Percentiles rank a stretch among this genome's conserved stretches.
Conservation (phyloP, 2,888 invertebrate genomes). For the Lasioglossum pauxillum region DNA sequence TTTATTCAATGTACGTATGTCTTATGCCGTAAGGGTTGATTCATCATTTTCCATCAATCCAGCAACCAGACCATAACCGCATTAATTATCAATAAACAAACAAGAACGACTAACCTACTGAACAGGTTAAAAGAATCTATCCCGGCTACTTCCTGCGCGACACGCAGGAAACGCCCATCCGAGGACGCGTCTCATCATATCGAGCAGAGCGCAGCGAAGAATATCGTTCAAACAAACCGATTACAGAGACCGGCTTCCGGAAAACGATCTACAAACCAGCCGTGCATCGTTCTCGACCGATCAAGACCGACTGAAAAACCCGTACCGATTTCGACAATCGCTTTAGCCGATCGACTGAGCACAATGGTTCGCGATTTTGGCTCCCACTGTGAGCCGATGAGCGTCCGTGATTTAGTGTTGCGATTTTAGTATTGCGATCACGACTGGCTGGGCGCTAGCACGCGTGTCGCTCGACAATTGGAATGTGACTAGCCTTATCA, state of each 20-base stretch:
- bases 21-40: neutral
- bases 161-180: conserved; percentile 14
- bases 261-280: neutral
- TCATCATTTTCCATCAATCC: neutral
- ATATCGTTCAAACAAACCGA: neutral
- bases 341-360: neutral
- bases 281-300: neutral
- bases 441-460: conserved; percentile 38
- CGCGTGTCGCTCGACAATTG: conserved; percentile 57
- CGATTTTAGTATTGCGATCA: conserved; percentile 54
- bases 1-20: neutral
- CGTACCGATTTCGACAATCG: neutral
- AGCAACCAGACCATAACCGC: neutral
- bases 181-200: neutral
- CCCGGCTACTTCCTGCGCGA: neutral
- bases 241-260: neutral
- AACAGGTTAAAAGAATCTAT: conserved; percentile 1
- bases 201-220: neutral
- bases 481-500: conserved; percentile 71
- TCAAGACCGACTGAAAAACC: neutral
- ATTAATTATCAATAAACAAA: neutral
- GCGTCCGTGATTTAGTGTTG: neutral
- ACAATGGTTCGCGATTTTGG: neutral
- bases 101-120: neutral
- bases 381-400: neutral